phyloP scores from a whole-genome alignment of 2,888 invertebrate genomes.

The Drosophila siamana region DNA sequence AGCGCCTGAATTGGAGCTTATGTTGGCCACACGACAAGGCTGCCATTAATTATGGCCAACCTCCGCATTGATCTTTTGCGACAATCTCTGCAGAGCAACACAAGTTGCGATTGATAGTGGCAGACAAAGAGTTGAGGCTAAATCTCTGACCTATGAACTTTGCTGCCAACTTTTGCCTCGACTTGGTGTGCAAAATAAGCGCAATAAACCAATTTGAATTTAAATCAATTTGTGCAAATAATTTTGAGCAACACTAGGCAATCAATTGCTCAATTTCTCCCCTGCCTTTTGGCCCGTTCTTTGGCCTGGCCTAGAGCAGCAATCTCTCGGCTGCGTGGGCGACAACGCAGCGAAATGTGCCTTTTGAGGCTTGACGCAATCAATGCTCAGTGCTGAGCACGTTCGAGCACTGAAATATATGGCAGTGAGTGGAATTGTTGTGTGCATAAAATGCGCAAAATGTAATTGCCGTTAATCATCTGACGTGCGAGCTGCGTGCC shows the following conservation, averaged over 20 bases:
- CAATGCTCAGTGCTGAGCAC: constrained; percentile 31
- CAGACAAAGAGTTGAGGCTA: background rate
- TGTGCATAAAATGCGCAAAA: constrained; percentile 1
- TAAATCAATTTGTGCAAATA: background rate
- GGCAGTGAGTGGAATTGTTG: too few relatives aligned
- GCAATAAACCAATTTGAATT: background rate
- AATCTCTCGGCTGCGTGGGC: background rate
- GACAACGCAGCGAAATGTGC: constrained; percentile 25
- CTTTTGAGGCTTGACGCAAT: constrained; percentile 25
- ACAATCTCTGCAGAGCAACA: constrained; percentile 10
- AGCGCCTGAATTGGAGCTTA: constrained; percentile 4
- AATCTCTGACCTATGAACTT: background rate
- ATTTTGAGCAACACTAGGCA: too few relatives aligned
- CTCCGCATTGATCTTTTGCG: constrained; percentile 15
- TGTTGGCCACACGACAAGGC: constrained; percentile 8
- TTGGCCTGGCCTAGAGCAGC: background rate
- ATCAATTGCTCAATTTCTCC: too few relatives aligned
- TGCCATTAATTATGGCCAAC: constrained; percentile 6
- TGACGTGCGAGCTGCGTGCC: constrained; percentile 57
- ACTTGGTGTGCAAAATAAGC: too few relatives aligned
- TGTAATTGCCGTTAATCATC: constrained; percentile 58
- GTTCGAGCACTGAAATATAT: constrained; percentile 22
- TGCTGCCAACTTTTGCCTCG: too few relatives aligned
- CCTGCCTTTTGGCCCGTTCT: background rate
- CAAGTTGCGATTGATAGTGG: constrained; percentile 1